phyloP scores from a whole-genome alignment of 2,888 invertebrate genomes.

The Orchesella flavescens region DNA sequence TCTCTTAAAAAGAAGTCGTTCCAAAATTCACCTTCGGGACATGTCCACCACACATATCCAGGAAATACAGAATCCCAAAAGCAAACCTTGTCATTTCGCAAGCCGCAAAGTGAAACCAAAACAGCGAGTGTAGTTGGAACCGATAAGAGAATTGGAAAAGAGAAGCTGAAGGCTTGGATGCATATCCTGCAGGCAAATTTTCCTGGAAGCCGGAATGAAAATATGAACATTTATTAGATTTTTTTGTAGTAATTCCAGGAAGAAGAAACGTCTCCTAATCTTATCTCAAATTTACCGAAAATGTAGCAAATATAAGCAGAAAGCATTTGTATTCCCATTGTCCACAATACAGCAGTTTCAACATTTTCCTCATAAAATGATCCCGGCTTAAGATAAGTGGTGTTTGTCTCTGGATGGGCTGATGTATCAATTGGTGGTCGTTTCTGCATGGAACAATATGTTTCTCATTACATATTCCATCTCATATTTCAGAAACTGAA shows the following conservation, averaged over 20 bases:
- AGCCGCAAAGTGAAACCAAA: conserved; percentile 72
- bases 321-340: conserved; percentile 73
- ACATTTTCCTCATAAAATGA: neutral
- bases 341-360: conserved; percentile 65
- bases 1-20: conserved; percentile 72
- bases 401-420: conserved; percentile 6
- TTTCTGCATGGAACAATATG: conserved; percentile 24
- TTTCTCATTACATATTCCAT: neutral
- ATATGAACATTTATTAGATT: conserved; percentile 69
- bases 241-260: too few species aligned
- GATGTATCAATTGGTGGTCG: conserved; percentile 19
- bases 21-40: conserved; percentile 74
- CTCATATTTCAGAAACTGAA: too few species aligned
- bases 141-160: conserved; percentile 75
- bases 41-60: conserved; percentile 76
- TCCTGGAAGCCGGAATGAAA: conserved; percentile 63
- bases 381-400: conserved; percentile 11
- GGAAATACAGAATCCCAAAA: conserved; percentile 73
- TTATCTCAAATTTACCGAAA: conserved; percentile 69
- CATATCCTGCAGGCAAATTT: conserved; percentile 77
- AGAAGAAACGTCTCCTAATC: too few species aligned
- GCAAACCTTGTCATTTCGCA: conserved; percentile 72
- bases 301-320: conserved; percentile 75
- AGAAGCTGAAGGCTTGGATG: conserved; percentile 75
- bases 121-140: conserved; percentile 73